Conservation (phyloP, 2,888 invertebrate species). For the Agrotis puta region DNA sequence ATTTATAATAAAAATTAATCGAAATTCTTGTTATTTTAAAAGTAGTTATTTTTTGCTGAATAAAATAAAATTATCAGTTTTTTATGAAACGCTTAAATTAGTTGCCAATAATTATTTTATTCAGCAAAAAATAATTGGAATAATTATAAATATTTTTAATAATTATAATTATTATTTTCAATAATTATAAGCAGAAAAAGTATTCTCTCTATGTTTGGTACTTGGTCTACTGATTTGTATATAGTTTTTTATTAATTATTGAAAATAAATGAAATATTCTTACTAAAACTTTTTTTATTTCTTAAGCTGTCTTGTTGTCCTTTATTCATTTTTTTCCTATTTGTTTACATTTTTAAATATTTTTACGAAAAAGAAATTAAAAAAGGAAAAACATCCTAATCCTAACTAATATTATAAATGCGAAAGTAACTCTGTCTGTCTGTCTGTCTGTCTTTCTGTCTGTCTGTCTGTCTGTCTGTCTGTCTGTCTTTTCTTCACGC, state of each 20-base stretch:
- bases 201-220: constrained; percentile 64
- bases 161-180: constrained; percentile 30
- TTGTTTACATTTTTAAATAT: too few relatives aligned
- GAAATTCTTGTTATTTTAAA: constrained; percentile 26
- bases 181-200: constrained; percentile 39
- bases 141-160: constrained; percentile 29
- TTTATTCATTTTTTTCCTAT: too few relatives aligned
- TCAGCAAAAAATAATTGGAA: constrained; percentile 35
- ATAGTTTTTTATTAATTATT: constrained; percentile 51
- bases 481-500: too few relatives aligned
- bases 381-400: too few relatives aligned
- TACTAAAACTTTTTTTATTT: too few relatives aligned
- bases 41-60: constrained; percentile 26
- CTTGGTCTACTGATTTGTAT: constrained; percentile 68
- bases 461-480: too few relatives aligned
- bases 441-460: too few relatives aligned
- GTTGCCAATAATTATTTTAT: constrained; percentile 10
- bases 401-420: too few relatives aligned
- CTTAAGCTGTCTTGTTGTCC: too few relatives aligned
- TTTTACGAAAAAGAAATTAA: too few relatives aligned
- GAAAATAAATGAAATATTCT: constrained; percentile 41
- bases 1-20: constrained; percentile 40
- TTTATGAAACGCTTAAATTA: constrained; percentile 1
- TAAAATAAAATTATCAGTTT: background rate
- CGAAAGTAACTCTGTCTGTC: too few relatives aligned